Evolutionary conservation across 2,797 vertebrate genomes (phyloP), one percentile per base, ranked within the genome.

Genomic region (Megalops cyprinoides): DNA sequence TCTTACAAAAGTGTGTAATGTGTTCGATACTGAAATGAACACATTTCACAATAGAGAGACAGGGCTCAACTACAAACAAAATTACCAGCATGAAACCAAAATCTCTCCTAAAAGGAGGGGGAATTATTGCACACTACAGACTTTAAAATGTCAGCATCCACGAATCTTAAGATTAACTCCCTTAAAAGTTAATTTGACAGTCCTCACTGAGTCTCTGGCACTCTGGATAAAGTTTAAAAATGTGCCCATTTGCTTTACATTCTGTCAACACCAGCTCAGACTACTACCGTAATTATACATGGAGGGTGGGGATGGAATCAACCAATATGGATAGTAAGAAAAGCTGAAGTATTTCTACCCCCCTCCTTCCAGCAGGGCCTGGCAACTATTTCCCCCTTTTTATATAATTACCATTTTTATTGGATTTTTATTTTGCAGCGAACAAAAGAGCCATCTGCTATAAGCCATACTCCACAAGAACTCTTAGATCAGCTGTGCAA

Each of bases 321-420:
- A 60, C 76, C 46, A 77, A 60, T 67, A 65, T 48, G 76, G 34
- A n/a, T 23, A 42, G 34, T 25, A 65, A 78, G 55, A 56, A 53
- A 31, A 53, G 81, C 81, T 84, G 88, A 90, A 81, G 85, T 77
- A 58, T 77, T 60, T n/a, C 53, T 56, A 20, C 6, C 37, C 58
- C 23, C 83, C 78, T 80, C 88, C 88, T 87, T 85, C 86, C 81
- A 83, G 81, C 78, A 85, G 82, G 83, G 87, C 87, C 85, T 89
- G 87, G 90, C 88, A 89, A 88, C 91, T 88, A 87, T 88, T 84
- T 87, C 84, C 74, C 86, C 86, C 88, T 87, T 93, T 93, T 94
- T 88, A 91, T 93, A 93, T 92, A 92, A 95, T 95, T 95, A 95
- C 91, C 94, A 94, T 95, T 92, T 95, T 94, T 95, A 95, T 95